Base-by-base conservation (phyloP, 2,113 vertebrate genomes). In the Phalacrocorax carbo region DNA sequence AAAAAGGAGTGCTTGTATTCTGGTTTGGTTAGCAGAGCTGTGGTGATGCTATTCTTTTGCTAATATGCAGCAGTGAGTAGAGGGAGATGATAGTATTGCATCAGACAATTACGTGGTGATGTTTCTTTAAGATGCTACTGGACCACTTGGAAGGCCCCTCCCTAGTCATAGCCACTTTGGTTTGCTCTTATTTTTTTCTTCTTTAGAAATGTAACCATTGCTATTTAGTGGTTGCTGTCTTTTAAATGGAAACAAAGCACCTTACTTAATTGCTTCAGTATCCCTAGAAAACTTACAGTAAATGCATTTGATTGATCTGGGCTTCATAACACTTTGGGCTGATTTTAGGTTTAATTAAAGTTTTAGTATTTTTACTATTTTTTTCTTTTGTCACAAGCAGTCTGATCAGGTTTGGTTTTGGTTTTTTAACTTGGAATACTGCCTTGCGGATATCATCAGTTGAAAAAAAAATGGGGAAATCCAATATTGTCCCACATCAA, bases 361-460 rank as follows among this genome's bases (percentile, higher is more conserved):
- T 97, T 97, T 75, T 94, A 32, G 58, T 96, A 18, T 86, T 97
- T 94, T 78, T 90, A 34, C 58, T 36, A 18, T 52, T 65, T 82
- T 52, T 82, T 40, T 65, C 29, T 93, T 84, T n/a, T 92, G 36
- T 75, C 68, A 25, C 42, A 32, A 83, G 26, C 29, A 38, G 22
- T 77, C 19, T 42, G 44, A 60, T 76, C 15, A 29, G 13, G 89
- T 95, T 76, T 72, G 13, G 42, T 19, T 46, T 46, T 38, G 38
- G 10, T 48, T 49, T 32, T 82, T 46, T 46, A 18, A 73, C 30
- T 55, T 78, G 40, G n/a, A 86, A 48, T 88, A 72, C 38, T 60
- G 54, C 58, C 71, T 85, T 73, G 49, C 42, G 44, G 70, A n/a
- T 86, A 68, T 25, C 12, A 32, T 61, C n/a, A 89, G 8, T 11